phyloP scores from a whole-genome alignment of 2,113 vertebrate species.

The Petrocephalus zakoni region DNA sequence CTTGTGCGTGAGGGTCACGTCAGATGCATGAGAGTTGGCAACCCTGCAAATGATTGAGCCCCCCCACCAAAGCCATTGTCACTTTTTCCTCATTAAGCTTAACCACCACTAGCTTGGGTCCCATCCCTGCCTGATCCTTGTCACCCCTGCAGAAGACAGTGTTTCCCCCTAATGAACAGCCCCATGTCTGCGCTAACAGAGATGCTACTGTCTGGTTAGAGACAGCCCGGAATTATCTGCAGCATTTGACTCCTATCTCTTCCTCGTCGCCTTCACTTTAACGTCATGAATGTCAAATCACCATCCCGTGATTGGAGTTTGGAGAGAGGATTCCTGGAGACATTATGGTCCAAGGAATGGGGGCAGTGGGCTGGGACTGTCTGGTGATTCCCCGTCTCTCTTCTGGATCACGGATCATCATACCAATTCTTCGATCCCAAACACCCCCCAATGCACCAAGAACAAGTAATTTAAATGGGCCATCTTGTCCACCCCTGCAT shows the following conservation, averaged over 20 bases:
- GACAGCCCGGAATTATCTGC: neutral
- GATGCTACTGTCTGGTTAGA: neutral
- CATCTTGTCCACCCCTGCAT: constrained; percentile 18
- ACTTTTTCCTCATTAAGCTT: neutral
- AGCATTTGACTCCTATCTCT: no score
- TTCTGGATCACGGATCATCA: neutral
- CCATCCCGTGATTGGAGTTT: neutral
- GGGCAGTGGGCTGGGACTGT: neutral
- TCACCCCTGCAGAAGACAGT: neutral
- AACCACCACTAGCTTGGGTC: no score
- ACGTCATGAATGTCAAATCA: neutral
- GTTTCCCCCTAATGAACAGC: neutral
- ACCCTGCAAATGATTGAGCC: neutral
- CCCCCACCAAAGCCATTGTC: neutral
- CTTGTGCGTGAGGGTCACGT: neutral
- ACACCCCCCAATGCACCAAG: neutral
- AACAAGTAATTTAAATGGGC: constrained; percentile 10
- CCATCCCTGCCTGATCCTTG: neutral
- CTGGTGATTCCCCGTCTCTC: neutral
- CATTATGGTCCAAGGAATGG: neutral
- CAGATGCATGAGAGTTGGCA: neutral
- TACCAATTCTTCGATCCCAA: neutral
- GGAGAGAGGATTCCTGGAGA: neutral
- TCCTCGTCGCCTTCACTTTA: neutral
- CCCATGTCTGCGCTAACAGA: neutral